These are phyloP conservation scores for Hyles euphorbiae DNA, from an alignment of 1,140 invertebrate genomes.

Conservation along the genomic window DNA sequence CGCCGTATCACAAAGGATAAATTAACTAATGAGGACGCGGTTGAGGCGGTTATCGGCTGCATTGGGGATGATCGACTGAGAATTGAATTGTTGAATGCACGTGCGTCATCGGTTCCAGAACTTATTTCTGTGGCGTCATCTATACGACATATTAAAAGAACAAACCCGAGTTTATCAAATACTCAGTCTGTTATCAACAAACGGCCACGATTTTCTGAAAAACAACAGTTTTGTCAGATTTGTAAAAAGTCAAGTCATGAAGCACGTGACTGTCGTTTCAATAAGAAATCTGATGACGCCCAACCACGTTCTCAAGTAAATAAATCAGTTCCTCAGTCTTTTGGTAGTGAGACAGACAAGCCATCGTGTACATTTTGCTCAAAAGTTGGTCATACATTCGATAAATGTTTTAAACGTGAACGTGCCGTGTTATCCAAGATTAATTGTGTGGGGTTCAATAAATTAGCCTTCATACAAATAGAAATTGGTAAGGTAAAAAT, in stretches of 20 bases:
- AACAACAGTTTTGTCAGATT: background rate
- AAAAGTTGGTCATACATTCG: conserved; percentile 23
- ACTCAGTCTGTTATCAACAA: no score
- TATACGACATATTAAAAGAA: conserved; percentile 1
- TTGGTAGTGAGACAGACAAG: background rate
- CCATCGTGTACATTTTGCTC: conserved; percentile 12
- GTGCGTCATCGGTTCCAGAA: conserved; percentile 9
- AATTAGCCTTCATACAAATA: background rate
- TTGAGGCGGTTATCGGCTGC: conserved; percentile 16
- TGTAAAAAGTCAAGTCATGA: conserved; percentile 20
- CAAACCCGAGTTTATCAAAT: no score
- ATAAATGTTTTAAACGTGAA: conserved; percentile 24
- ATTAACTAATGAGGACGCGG: conserved; percentile 9
- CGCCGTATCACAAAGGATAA: conserved; percentile 15
- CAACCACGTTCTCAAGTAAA: conserved; percentile 1
- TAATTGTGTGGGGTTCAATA: background rate
- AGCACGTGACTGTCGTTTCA: conserved; percentile 4
- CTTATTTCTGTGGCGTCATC: no score
- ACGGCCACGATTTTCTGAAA: background rate
- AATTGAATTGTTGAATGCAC: conserved; percentile 17
- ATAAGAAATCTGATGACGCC: background rate
- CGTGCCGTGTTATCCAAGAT: conserved; percentile 17
- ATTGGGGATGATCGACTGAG: conserved; percentile 12
- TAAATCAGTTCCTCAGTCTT: background rate
- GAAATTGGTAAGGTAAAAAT: no score